Evolutionary conservation across 2,113 vertebrate genomes (phyloP), one percentile per base, ranked within the genome.

Genomic region (Sphyrna mokarran): DNA sequence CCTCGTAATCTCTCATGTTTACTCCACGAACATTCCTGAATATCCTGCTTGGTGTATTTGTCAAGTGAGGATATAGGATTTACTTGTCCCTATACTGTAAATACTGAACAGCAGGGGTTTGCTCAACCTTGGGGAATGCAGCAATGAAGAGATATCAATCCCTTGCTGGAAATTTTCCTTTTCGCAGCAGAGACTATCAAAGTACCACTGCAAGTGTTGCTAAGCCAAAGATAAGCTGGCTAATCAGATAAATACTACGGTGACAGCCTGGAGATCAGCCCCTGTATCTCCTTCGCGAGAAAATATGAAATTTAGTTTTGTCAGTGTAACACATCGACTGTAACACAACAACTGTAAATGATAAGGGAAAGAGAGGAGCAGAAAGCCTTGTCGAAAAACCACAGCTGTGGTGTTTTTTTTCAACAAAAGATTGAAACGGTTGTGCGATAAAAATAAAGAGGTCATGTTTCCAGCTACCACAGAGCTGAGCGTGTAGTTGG

Each of bases 361-460:
- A 94, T 68, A 18, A 68, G 13, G 66, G 18, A 68, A 8, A 8
- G 10, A 37, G 37, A 94, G 61, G 63, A 94, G n/a, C n/a, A 66
- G 63, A 66, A 68, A 66, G 61, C n/a, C 43, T 48, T 10, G 9
- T 89, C 26, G 48, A 89, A 3, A 87, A 94, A 68, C 90, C 61
- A 68, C 90, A 94, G 58, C 61, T 66, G 61, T 94, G 86, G 86
- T 89, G 20, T 89, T 94, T 68, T 94, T 54, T 48, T 48, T 94
- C 90, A 94, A 68, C 61, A 94, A 94, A 68, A 68, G 63, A 48
- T 58, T n/a, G 61, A 94, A 94, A 94, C 63, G 18, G 33, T 40
- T 68, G 90, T 63, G 6, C 40, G 90, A 68, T 37, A 68, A 94
- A 66, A 94, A 68, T 68, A 68, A 94, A 94, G 90, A 94, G 33